phyloP scores from a whole-genome alignment of 2,113 vertebrate genomes.

The Gallinago jamesoni region DNA sequence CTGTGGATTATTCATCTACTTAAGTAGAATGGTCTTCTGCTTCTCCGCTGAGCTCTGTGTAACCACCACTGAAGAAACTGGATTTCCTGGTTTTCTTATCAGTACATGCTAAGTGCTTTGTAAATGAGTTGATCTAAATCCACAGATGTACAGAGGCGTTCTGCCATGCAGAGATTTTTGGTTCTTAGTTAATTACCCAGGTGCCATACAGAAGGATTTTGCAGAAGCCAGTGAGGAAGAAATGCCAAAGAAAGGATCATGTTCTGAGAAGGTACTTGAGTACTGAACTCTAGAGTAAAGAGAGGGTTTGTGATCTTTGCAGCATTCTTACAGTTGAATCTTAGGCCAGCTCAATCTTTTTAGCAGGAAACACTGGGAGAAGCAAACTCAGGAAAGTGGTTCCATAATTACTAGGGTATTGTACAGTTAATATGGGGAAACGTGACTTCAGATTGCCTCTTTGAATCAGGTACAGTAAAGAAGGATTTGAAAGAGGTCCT shows the following conservation, averaged over 20 bases:
- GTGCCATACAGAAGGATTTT: background rate
- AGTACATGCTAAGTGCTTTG: background rate
- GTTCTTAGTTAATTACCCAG: background rate
- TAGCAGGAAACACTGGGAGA: background rate
- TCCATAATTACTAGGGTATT: background rate
- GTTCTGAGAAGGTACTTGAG: background rate
- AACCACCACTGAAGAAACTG: background rate
- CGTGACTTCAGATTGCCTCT: background rate
- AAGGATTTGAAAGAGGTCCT: background rate
- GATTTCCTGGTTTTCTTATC: background rate
- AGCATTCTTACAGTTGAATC: background rate
- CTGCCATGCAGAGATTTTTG: background rate
- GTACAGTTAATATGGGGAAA: background rate
- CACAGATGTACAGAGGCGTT: background rate
- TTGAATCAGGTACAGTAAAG: background rate
- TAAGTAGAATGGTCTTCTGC: background rate
- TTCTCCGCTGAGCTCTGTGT: background rate
- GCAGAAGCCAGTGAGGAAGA: background rate
- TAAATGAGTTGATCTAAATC: constrained; percentile 1
- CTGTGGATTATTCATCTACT: background rate
- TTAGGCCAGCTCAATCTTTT: background rate
- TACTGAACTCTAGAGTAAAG: background rate
- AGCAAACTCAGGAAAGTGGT: background rate
- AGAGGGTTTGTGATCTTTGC: background rate
- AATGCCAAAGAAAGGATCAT: background rate